phyloP scores from a whole-genome alignment of 2,113 vertebrate genomes.

The Sylvilagus bachmani region DNA sequence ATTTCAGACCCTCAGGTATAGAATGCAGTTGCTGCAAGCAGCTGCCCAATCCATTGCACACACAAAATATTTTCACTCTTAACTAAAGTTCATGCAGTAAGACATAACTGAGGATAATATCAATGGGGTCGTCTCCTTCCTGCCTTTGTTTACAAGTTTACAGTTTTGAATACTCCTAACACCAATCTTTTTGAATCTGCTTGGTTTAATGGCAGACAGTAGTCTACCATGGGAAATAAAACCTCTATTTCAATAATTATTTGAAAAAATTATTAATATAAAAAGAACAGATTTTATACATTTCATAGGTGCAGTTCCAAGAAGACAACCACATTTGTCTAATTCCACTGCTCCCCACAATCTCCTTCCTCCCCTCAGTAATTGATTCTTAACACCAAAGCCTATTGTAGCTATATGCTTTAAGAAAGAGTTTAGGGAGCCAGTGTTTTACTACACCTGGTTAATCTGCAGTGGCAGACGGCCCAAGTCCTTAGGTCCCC shows the following conservation, averaged over 20 bases:
- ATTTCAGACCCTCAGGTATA: too few relatives aligned
- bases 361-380: too few relatives aligned
- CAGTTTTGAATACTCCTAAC: not conserved
- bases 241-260: not conserved
- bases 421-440: not conserved
- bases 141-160: not conserved
- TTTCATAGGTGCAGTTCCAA: too few relatives aligned
- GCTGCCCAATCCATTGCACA: too few relatives aligned
- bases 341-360: too few relatives aligned
- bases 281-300: too few relatives aligned
- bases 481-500: too few relatives aligned
- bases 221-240: not conserved
- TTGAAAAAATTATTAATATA: too few relatives aligned
- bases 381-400: not conserved
- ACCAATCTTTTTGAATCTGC: not conserved
- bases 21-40: not conserved
- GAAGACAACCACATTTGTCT: too few relatives aligned
- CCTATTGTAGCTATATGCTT: not conserved
- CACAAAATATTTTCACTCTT: not conserved
- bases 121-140: not conserved
- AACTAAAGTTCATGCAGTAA: not conserved
- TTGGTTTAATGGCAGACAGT: not conserved
- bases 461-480: too few relatives aligned
- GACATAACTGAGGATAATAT: not conserved
- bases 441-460: too few relatives aligned